phyloP scores from a whole-genome alignment of 2,888 invertebrate species.

The Heteromyza rotundicornis region DNA sequence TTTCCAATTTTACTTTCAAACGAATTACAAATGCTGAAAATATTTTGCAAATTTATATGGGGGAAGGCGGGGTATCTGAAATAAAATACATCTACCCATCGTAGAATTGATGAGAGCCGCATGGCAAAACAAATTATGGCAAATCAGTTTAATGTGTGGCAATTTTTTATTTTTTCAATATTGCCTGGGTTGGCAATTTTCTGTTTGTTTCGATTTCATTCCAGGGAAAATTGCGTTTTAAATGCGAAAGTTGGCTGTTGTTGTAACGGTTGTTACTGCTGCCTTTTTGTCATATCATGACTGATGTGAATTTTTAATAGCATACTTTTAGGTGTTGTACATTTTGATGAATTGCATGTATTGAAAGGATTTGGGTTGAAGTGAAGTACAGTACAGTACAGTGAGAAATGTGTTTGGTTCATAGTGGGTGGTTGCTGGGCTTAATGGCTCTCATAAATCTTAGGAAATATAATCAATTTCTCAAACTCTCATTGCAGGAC shows the following conservation, averaged over 20 bases:
- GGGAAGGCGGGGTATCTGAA: slow-evolving; percentile 23
- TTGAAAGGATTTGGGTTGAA: slow-evolving; percentile 20
- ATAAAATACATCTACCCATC: slow-evolving; percentile 5
- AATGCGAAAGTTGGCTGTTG: background rate
- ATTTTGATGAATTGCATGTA: slow-evolving; percentile 27
- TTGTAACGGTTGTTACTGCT: background rate
- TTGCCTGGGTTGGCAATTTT: slow-evolving; percentile 10
- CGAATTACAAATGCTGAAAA: too few relatives aligned
- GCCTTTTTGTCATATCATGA: slow-evolving; percentile 13
- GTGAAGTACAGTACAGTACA: too few relatives aligned
- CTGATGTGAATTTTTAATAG: slow-evolving; percentile 26
- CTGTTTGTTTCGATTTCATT: background rate
- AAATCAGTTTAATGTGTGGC: slow-evolving; percentile 33
- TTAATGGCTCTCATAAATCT: too few relatives aligned
- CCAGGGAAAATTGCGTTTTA: too few relatives aligned
- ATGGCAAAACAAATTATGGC: slow-evolving; percentile 31
- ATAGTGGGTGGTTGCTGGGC: too few relatives aligned
- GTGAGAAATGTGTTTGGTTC: too few relatives aligned
- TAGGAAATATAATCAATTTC: too few relatives aligned
- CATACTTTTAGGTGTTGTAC: slow-evolving; percentile 17
- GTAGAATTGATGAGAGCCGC: slow-evolving; percentile 30
- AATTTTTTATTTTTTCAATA: slow-evolving; percentile 25
- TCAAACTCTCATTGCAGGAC: too few relatives aligned
- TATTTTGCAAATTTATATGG: slow-evolving; percentile 19
- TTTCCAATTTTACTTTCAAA: slow-evolving; percentile 17